Base-by-base conservation (phyloP, 1,140 invertebrate genomes). In the Bombus cullumanus region DNA sequence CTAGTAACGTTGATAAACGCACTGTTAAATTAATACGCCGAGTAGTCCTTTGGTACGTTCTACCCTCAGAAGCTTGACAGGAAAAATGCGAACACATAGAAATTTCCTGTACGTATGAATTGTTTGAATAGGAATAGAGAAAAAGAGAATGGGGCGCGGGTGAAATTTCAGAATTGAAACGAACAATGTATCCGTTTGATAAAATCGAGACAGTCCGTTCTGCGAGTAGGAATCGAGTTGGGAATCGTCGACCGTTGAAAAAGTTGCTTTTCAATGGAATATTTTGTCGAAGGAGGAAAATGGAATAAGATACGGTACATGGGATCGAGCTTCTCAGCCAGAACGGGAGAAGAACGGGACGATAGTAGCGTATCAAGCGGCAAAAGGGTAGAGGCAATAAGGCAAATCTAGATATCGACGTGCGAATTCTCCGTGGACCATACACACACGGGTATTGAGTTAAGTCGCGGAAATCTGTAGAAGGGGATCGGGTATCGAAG, bases 391-490 rank as follows among this genome's bases (percentile, higher is more conserved):
- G 59, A 74, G 34, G 69, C 62, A 81, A 81, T 64, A 66, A 81
- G 69, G 53, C 66, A 34, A 62, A 72, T 84, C 66, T 72, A 79
- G 68, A 88, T 86, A 89, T 89, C 87, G 79, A 86, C 43, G 62
- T 41, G 83, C n/a, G 69, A 86, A 89, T 72, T 86, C 82, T 82
- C 87, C 43, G 62, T 69, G 77, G 69, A 78, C 41, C 73, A 39
- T 53, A 53, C 73, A 66, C 73, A 66, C 34, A 88, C 37, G 31
- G 57, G 69, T 85, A 41, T 89, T 3, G 43, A 39, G 59, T 76
- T 62, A 88, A 88, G 47, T 85, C 82, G 53, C 8, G 72, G 28
- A 75, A 87, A 88, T 84, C 76, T 87, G 62, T 64, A 53, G 31
- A 31, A 28, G 62, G 77, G 47, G 39, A 69, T 75, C 31, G 15